These are phyloP conservation scores for Dynastes maya DNA, from an alignment of 2,888 invertebrate species.

Conservation along the genomic window DNA sequence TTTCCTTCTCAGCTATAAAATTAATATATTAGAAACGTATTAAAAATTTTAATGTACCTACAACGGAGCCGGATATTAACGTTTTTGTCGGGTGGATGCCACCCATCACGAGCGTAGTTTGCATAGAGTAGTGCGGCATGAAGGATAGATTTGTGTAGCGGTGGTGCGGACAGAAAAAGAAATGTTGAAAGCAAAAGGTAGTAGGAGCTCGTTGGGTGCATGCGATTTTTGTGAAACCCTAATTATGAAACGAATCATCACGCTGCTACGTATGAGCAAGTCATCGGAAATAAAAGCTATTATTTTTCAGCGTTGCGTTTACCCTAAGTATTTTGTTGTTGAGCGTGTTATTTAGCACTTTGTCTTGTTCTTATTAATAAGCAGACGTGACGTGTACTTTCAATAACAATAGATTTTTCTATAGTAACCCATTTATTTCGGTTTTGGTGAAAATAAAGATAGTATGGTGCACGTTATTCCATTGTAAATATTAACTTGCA, in stretches of 20 bases:
- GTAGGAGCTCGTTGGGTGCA: slow-evolving; percentile 5
- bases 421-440: neutral
- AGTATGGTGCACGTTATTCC: too few species aligned
- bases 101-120: slow-evolving; percentile 34
- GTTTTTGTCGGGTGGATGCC: slow-evolving; percentile 29
- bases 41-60: slow-evolving; percentile 38
- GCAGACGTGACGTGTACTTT: neutral
- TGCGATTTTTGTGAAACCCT: slow-evolving; percentile 17
- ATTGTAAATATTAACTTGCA: too few species aligned
- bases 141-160: slow-evolving; percentile 26
- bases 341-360: too few species aligned
- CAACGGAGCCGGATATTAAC: slow-evolving; percentile 42
- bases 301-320: slow-evolving; percentile 13
- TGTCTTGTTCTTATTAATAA: slow-evolving; percentile 13
- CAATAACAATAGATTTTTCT: slow-evolving; percentile 13
- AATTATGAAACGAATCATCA: slow-evolving; percentile 23
- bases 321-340: neutral
- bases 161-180: slow-evolving; percentile 13
- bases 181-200: slow-evolving; percentile 6
- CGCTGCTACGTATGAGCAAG: slow-evolving; percentile 20
- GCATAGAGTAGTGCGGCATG: slow-evolving; percentile 1
- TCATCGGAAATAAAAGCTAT: slow-evolving; percentile 34
- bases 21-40: slow-evolving; percentile 44
- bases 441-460: neutral
- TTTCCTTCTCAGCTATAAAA: slow-evolving; percentile 15